Conservation (phyloP, 2,888 invertebrate genomes). For the Lasioglossum marginatum region DNA sequence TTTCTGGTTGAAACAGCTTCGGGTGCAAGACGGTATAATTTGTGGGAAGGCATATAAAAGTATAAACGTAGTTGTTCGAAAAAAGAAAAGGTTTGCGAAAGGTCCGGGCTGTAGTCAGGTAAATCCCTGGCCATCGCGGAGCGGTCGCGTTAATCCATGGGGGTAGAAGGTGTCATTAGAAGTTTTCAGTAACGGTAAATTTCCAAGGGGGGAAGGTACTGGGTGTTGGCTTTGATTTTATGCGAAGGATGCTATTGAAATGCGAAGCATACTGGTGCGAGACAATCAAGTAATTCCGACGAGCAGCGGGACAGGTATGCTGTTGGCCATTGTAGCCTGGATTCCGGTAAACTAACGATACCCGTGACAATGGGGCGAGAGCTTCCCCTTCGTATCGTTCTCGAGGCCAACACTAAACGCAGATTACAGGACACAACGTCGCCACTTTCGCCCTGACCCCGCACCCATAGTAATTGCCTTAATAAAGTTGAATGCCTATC, state of each 20-base stretch:
- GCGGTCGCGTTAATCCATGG: not conserved
- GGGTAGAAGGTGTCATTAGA: not conserved
- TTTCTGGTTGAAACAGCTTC: not conserved
- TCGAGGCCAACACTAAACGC: constrained; percentile 24
- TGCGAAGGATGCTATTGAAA: not conserved
- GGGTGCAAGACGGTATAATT: too few species aligned
- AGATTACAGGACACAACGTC: constrained; percentile 18
- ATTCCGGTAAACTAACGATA: not conserved
- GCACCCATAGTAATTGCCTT: constrained; percentile 3
- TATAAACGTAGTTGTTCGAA: not conserved
- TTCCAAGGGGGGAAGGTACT: too few species aligned
- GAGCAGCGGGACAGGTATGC: not conserved
- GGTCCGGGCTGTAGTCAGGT: not conserved
- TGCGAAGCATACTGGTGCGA: not conserved
- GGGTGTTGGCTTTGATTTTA: too few species aligned
- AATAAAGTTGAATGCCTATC: not conserved
- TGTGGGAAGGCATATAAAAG: too few species aligned
- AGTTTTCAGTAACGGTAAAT: not conserved
- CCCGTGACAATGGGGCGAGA: not conserved
- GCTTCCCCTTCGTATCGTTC: not conserved
- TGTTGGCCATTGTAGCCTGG: not conserved
- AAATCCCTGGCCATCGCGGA: not conserved
- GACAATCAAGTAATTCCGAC: constrained; percentile 1
- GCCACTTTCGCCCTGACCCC: constrained; percentile 26
- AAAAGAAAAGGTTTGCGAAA: not conserved